These are phyloP conservation scores for Drosophila pseudotakahashii DNA, from an alignment of 2,888 invertebrate species.

Conservation along the genomic window DNA sequence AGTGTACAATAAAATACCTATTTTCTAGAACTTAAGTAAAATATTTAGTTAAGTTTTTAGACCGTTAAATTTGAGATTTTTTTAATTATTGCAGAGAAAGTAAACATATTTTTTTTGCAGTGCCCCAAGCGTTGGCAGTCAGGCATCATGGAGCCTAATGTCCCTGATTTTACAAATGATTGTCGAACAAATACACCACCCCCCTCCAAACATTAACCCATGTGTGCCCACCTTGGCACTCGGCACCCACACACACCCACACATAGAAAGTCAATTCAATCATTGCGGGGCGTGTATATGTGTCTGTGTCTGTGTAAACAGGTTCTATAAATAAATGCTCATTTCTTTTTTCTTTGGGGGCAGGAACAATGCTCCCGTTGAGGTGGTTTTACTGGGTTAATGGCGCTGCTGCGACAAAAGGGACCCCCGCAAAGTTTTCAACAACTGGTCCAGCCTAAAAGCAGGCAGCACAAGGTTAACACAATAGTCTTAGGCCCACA, in stretches of 20 bases:
- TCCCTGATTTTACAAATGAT: constrained; percentile 73
- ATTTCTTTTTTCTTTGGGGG: constrained; percentile 23
- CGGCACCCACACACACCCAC: constrained; percentile 10
- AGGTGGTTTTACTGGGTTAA: constrained; percentile 10
- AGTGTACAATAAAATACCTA: no score
- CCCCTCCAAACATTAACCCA: constrained; percentile 15
- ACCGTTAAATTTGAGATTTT: no score
- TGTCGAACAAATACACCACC: constrained; percentile 39
- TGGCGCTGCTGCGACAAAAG: neutral
- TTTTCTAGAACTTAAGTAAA: no score
- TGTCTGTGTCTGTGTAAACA: constrained; percentile 34
- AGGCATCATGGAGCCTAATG: constrained; percentile 57
- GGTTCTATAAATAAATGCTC: constrained; percentile 46
- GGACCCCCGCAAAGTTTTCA: constrained; percentile 11
- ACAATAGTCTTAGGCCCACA: constrained; percentile 8
- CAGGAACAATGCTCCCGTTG: constrained; percentile 30
- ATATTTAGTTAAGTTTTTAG: no score
- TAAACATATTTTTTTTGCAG: neutral
- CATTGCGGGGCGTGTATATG: constrained; percentile 18
- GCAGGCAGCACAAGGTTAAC: neutral
- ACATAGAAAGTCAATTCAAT: constrained; percentile 38
- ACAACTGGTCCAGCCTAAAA: constrained; percentile 28
- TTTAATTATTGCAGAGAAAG: no score
- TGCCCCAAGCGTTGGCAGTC: constrained; percentile 1
- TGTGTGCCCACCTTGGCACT: constrained; percentile 13